Evolutionary conservation across 2,797 vertebrate genomes (phyloP), one percentile per base, ranked within the genome.

Genomic region (Siniperca undulata): DNA sequence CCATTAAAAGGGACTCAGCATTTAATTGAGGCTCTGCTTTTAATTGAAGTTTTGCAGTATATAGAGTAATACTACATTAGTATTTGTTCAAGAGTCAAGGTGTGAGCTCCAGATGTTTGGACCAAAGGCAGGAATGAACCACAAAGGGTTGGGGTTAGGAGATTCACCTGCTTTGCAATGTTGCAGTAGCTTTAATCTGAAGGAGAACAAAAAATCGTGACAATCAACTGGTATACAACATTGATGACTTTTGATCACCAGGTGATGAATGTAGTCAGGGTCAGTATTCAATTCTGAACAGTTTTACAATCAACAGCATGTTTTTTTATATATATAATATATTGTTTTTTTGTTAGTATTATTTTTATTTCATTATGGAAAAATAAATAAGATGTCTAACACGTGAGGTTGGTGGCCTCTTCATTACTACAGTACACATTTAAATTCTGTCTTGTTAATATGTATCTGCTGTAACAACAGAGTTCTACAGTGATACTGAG

Each of bases 101-200:
- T 53, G 62, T 62, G 22, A 76, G 70, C 59, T 84, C 70, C 70
- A 71, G 52, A 84, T 85, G 73, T 88, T 89, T 86, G 90, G 89
- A 93, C 92, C 92, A 93, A 91, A 89, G 81, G 67, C 77, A 75
- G 48, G 61, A 70, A 79, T 56, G 34, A 80, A 74, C 46, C 22
- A 72, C 53, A 50, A 46, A 46, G 10, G 53, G 34, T 46, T 36
- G 7, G 36, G 36, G 7, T 36, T 36, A 36, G 27, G 34, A 61
- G 44, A 36, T 70, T 81, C 38, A 69, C 38, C 60, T 73, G 42
- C 68, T 86, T 82, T 79, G 42, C 20, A 42, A 66, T 76, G 70
- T 58, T 65, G 13, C 22, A 52, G 7, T 22, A 30, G 24, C 69
- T 70, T 62, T 58, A 36, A 76, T 74, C 11, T 80, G 9, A 78